phyloP scores from a whole-genome alignment of 2,888 invertebrate genomes.

The Lamellibrachia columna region DNA sequence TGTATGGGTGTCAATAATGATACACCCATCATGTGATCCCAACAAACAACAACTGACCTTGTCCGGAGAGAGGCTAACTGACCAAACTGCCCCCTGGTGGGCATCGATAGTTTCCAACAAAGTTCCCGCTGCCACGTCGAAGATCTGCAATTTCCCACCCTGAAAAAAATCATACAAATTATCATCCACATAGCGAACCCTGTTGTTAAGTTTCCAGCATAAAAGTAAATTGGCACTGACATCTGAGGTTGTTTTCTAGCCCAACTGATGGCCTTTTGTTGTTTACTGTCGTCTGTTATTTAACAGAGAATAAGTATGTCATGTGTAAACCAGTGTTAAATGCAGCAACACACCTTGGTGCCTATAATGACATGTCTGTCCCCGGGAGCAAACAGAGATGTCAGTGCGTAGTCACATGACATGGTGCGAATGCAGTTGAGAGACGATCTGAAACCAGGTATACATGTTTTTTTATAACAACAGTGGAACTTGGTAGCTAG shows the following conservation, averaged over 20 bases:
- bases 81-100: constrained; percentile 83
- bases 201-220: not conserved
- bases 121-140: constrained; percentile 84
- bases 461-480: not conserved
- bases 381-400: constrained; percentile 84
- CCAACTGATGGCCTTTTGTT: too few relatives aligned
- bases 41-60: constrained; percentile 70
- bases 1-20: not conserved
- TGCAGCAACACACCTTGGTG: constrained; percentile 72
- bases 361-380: constrained; percentile 91
- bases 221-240: not conserved
- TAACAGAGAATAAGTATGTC: not conserved
- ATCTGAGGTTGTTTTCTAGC: too few relatives aligned
- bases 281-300: too few relatives aligned
- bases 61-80: constrained; percentile 82
- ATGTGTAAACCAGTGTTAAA: not conserved
- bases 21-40: too few relatives aligned
- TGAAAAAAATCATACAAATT: constrained; percentile 42
- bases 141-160: constrained; percentile 81
- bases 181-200: not conserved
- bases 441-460: constrained; percentile 52
- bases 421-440: constrained; percentile 79
- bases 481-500: not conserved
- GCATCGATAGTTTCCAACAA: constrained; percentile 83
- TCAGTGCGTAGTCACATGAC: constrained; percentile 76